Conservation (phyloP, 2,888 invertebrate genomes). For the Galerucella pusilla region DNA sequence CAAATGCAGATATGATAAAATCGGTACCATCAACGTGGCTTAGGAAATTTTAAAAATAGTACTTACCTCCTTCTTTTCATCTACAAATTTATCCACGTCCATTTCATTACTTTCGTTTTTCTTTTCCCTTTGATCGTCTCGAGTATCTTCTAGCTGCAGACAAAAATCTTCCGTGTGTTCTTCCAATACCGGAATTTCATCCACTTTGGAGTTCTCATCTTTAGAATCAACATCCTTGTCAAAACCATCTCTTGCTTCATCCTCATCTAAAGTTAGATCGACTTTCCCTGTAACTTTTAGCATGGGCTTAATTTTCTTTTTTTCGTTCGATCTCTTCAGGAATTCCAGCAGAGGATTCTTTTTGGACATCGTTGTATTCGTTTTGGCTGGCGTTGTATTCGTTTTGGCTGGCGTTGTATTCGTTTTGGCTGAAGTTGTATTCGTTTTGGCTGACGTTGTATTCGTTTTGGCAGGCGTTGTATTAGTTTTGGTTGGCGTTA, state of each 20-base stretch:
- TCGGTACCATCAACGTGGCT: too few relatives aligned
- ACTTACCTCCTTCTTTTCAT: conserved; percentile 30
- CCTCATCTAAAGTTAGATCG: conserved; percentile 46
- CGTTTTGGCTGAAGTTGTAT: conserved; percentile 27
- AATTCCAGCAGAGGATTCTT: conserved; percentile 44
- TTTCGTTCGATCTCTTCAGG: conserved; percentile 34
- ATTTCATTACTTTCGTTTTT: conserved; percentile 34
- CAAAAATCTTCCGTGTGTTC: conserved; percentile 55
- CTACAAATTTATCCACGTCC: conserved; percentile 45
- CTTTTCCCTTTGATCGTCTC: conserved; percentile 38
- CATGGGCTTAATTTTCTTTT: conserved; percentile 27
- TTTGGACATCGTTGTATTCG: conserved; percentile 12
- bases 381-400: conserved; percentile 14
- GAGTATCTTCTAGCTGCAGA: conserved; percentile 52
- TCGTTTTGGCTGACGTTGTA: too few relatives aligned
- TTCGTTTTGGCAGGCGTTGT: conserved; percentile 34
- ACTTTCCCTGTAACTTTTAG: not conserved
- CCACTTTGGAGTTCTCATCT: not conserved
- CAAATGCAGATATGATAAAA: too few relatives aligned
- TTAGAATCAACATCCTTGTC: conserved; percentile 19
- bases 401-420: conserved; percentile 33
- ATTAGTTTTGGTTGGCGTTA: not conserved
- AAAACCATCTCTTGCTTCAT: conserved; percentile 52
- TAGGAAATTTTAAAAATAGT: too few relatives aligned
- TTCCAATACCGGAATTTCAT: conserved; percentile 23